phyloP scores from a whole-genome alignment of 2,797 vertebrate species.

The Oryzias sinensis region DNA sequence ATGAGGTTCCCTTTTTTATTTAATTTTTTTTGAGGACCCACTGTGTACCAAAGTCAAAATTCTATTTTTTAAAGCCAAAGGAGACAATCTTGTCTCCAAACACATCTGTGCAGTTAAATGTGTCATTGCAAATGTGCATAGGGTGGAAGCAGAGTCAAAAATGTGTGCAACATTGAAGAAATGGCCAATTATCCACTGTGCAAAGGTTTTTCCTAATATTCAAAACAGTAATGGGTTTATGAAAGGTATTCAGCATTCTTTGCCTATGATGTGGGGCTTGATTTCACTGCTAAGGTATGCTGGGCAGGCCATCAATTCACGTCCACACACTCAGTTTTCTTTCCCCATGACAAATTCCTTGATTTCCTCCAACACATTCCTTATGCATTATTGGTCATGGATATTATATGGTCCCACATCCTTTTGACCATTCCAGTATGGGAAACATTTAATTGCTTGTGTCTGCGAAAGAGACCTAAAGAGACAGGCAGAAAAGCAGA shows the following conservation, averaged over 20 bases:
- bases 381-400: slow-evolving; percentile 72
- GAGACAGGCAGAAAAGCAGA: background rate
- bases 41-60: too few species aligned
- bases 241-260: too few species aligned
- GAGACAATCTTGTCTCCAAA: too few species aligned
- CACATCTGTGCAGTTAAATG: too few species aligned
- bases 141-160: too few species aligned
- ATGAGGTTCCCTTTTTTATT: background rate
- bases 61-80: too few species aligned
- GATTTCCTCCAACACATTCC: slow-evolving; percentile 74
- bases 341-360: slow-evolving; percentile 72
- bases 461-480: slow-evolving; percentile 9
- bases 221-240: too few species aligned
- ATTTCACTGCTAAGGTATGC: slow-evolving; percentile 63
- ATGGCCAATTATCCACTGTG: background rate
- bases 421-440: slow-evolving; percentile 41
- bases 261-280: slow-evolving; percentile 19
- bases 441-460: slow-evolving; percentile 51
- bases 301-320: slow-evolving; percentile 62
- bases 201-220: too few species aligned
- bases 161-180: background rate
- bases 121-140: too few species aligned
- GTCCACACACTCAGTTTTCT: slow-evolving; percentile 49
- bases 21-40: background rate
- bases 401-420: slow-evolving; percentile 58